These are phyloP conservation scores for Pithys albifrons DNA, from an alignment of 2,113 vertebrate species.

Conservation along the genomic window DNA sequence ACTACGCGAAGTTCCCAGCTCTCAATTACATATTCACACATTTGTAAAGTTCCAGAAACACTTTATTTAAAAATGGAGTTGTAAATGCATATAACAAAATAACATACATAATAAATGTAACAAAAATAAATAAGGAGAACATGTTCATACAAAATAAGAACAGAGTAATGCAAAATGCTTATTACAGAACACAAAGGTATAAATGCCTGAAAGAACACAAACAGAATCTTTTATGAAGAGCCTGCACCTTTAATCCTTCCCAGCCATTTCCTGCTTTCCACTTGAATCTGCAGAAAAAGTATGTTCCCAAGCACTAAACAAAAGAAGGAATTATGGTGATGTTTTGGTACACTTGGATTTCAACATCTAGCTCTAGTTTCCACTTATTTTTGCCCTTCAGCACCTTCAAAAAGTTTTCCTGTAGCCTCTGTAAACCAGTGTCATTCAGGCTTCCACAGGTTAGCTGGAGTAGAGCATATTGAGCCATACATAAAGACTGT, in stretches of 20 bases:
- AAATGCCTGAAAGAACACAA: conserved; percentile 76
- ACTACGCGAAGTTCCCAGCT: not conserved
- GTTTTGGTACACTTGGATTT: conserved; percentile 51
- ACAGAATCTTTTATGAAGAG: conserved; percentile 81
- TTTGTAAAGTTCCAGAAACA: conserved; percentile 83
- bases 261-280: conserved; percentile 57
- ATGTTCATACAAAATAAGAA: conserved; percentile 88
- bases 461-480: conserved; percentile 60
- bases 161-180: conserved; percentile 83
- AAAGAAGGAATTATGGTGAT: conserved; percentile 66
- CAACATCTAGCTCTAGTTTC: conserved; percentile 51
- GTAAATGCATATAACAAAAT: conserved; percentile 89
- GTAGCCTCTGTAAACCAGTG: conserved; percentile 53
- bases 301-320: conserved; percentile 67
- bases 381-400: conserved; percentile 62
- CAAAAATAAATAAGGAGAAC: conserved; percentile 93
- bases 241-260: conserved; percentile 73
- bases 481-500: conserved; percentile 64
- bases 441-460: conserved; percentile 60
- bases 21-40: conserved; percentile 20
- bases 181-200: conserved; percentile 79
- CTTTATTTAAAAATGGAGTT: conserved; percentile 94
- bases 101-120: conserved; percentile 90
- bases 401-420: conserved; percentile 50
- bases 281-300: conserved; percentile 35